Conservation (phyloP, 2,797 vertebrate species). For the Manis javanica region DNA sequence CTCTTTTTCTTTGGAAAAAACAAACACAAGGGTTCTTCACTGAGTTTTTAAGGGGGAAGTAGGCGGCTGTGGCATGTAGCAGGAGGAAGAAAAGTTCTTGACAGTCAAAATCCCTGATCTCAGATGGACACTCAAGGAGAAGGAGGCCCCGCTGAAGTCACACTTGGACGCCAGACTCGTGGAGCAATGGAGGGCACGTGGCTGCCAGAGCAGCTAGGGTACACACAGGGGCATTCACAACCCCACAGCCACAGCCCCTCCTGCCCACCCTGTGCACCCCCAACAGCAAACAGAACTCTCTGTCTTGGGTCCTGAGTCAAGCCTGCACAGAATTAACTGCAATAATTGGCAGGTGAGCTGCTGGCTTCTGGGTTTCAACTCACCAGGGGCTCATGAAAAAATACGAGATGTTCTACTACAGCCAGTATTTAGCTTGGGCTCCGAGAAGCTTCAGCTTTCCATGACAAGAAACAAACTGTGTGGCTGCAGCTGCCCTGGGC, state of each 20-base stretch:
- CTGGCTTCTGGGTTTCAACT: slow-evolving; percentile 68
- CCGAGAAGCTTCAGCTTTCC: slow-evolving; percentile 7
- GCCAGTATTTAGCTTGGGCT: slow-evolving; percentile 67
- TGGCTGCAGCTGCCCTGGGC: slow-evolving; percentile 37
- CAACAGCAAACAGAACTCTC: slow-evolving; percentile 55
- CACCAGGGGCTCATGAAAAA: slow-evolving; percentile 51
- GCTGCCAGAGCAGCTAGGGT: not conserved
- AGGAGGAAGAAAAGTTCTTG: not conserved
- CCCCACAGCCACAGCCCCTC: not conserved
- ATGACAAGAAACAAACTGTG: slow-evolving; percentile 41
- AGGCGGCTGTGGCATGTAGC: rapidly evolving
- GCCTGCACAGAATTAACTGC: slow-evolving; percentile 68
- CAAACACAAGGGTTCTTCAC: not conserved
- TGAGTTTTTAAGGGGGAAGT: not conserved
- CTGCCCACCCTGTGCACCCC: not conserved
- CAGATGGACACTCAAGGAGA: not conserved
- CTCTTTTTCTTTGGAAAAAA: not conserved
- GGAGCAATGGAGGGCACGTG: not conserved
- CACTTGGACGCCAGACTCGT: not conserved
- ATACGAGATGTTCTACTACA: not conserved
- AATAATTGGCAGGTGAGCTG: slow-evolving; percentile 78
- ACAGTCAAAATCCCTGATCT: not conserved
- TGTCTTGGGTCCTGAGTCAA: slow-evolving; percentile 53
- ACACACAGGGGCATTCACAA: slow-evolving; percentile 62
- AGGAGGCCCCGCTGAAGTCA: slow-evolving; percentile 19